These are phyloP conservation scores for Bactericera cockerelli DNA, from an alignment of 1,140 invertebrate genomes.

Conservation along the genomic window DNA sequence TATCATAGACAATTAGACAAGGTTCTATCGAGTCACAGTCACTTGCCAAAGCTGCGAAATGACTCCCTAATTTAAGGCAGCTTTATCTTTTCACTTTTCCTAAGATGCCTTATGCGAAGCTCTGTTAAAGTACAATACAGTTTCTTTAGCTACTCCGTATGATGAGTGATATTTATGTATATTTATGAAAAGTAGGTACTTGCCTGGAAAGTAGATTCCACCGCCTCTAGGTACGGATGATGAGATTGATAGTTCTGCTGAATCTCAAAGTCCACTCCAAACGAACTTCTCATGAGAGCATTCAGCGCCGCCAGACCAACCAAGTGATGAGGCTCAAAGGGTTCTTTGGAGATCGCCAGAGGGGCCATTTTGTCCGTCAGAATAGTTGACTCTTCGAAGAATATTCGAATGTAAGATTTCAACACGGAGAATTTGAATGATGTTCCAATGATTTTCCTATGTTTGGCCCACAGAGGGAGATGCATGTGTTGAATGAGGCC, in stretches of 20 bases:
- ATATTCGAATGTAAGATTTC: constrained; percentile 10
- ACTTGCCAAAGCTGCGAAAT: too few relatives aligned
- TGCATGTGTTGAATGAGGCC: constrained; percentile 1
- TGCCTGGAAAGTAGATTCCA: not conserved
- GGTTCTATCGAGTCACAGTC: too few relatives aligned
- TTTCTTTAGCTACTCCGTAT: too few relatives aligned
- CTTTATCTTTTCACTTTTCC: too few relatives aligned
- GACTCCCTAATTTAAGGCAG: too few relatives aligned
- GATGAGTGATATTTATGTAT: too few relatives aligned
- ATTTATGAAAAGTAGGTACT: too few relatives aligned
- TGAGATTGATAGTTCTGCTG: not conserved
- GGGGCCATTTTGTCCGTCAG: constrained; percentile 4
- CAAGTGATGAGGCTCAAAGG: not conserved
- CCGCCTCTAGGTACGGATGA: not conserved
- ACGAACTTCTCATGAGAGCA: not conserved
- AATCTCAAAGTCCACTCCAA: constrained; percentile 1
- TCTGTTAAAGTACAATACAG: too few relatives aligned
- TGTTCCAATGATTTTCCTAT: constrained; percentile 6
- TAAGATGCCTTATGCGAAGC: too few relatives aligned
- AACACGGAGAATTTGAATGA: constrained; percentile 9
- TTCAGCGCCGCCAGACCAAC: not conserved
- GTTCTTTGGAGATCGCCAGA: not conserved
- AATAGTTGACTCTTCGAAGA: constrained; percentile 10
- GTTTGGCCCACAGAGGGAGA: not conserved
- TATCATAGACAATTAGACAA: too few relatives aligned